Conservation (phyloP, 2,888 invertebrate genomes). For the Tanytarsus gracilentus region DNA sequence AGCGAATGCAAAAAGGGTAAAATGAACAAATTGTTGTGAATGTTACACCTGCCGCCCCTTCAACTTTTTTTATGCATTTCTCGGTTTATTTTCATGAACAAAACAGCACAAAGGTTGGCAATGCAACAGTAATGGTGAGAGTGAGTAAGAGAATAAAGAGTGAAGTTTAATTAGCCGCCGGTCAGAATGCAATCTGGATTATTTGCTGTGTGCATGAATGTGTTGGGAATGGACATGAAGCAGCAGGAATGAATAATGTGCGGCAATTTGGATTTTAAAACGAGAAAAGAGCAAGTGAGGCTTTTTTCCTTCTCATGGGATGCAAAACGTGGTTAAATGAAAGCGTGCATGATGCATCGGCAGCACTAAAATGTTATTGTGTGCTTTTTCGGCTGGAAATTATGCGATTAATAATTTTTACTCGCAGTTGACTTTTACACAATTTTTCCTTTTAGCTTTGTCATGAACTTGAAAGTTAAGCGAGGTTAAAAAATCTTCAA, state of each 20-base stretch:
- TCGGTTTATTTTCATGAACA: too few relatives aligned
- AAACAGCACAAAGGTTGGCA: too few relatives aligned
- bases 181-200: background rate
- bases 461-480: too few relatives aligned
- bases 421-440: too few relatives aligned
- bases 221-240: background rate
- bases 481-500: too few relatives aligned
- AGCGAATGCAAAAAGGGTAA: background rate
- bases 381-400: too few relatives aligned
- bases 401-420: too few relatives aligned
- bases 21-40: background rate
- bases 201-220: background rate
- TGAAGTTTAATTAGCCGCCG: slow-evolving; percentile 3
- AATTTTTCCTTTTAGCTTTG: too few relatives aligned
- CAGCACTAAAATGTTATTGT: too few relatives aligned
- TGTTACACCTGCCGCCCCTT: background rate
- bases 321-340: background rate
- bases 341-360: background rate
- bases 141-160: background rate
- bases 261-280: slow-evolving; percentile 1
- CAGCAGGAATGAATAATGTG: slow-evolving; percentile 3
- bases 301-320: background rate
- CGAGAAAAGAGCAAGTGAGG: too few relatives aligned
- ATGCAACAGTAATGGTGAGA: background rate
- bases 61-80: background rate